Evolutionary conservation across 2,888 invertebrate species (phyloP), one percentile per base, ranked within the genome.

Genomic region (Byasa hedistus): DNA sequence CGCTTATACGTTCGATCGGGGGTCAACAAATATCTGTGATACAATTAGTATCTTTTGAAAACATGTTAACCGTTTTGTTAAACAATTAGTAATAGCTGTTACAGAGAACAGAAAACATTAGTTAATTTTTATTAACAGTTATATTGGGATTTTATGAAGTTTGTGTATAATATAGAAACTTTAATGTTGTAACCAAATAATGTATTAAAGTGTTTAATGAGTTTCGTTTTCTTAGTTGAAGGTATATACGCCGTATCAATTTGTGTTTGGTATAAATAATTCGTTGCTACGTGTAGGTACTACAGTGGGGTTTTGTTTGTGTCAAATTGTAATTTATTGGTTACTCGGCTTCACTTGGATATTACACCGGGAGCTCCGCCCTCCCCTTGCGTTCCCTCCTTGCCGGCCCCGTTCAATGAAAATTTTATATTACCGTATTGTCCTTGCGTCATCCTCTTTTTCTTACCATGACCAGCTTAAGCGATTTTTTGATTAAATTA

Each of bases 401-500:
- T 73, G 76, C 71, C 76, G 74, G 76, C 76, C 77, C 73, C 73
- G 79, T 80, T 80, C 84, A 83, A 86, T 88, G 87, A 90, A 89
- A 91, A 87, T 89, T 89, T 87, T 88, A 89, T 89, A 89, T 89
- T 79, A 80, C 80, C 84, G 82, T 85, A 82, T 84, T 78, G 83
- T 79, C 83, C 86, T 87, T 81, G 82, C 86, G 86, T 91, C 89
- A 87, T 89, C 76, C 82, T 75, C 83, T 86, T 91, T 90, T 90
- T 90, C 87, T 88, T 85, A 79, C 82, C 87, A 80, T 82, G 86
- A 85, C 86, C 85, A 82, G 85, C 87, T 81, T 78, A 86, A 90
- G 87, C 89, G 89, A 88, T 88, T 86, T 89, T 89, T 90, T 89
- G 91, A 91, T 91, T 91, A 91, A 91, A 91, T 91, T 89, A 88